Conservation (phyloP, 2,888 invertebrate species). For the Neoaliturus tenellus region DNA sequence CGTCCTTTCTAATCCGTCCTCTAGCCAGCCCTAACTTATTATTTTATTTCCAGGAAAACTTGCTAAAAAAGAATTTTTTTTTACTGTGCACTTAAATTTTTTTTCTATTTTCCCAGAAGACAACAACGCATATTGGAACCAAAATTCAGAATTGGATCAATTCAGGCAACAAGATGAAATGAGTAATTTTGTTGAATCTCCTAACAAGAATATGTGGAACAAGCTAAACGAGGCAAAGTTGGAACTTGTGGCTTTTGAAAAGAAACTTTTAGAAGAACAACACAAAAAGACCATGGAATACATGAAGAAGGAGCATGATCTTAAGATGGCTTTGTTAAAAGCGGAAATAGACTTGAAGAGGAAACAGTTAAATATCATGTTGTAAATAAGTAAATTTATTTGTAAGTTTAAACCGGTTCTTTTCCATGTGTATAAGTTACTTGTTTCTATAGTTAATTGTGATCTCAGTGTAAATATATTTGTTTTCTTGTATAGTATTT, state of each 20-base stretch:
- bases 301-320: constrained; percentile 47
- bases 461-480: constrained; percentile 44
- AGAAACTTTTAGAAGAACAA: constrained; percentile 34
- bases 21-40: no score
- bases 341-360: constrained; percentile 42
- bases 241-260: constrained; percentile 14
- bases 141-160: neutral
- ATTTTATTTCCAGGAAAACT: no score
- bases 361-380: constrained; percentile 39
- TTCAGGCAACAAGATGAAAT: neutral
- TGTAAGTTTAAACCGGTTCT: neutral
- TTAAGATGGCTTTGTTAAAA: constrained; percentile 31
- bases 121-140: neutral
- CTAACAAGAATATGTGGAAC: neutral
- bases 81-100: no score
- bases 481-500: neutral
- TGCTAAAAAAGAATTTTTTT: no score
- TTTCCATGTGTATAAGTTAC: neutral
- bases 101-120: no score
- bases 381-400: constrained; percentile 17
- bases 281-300: constrained; percentile 31
- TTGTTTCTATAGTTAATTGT: neutral
- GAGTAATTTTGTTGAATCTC: neutral
- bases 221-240: constrained; percentile 31
- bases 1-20: no score